Base-by-base conservation (phyloP, 2,888 invertebrate genomes). In the Molanna angustata region DNA sequence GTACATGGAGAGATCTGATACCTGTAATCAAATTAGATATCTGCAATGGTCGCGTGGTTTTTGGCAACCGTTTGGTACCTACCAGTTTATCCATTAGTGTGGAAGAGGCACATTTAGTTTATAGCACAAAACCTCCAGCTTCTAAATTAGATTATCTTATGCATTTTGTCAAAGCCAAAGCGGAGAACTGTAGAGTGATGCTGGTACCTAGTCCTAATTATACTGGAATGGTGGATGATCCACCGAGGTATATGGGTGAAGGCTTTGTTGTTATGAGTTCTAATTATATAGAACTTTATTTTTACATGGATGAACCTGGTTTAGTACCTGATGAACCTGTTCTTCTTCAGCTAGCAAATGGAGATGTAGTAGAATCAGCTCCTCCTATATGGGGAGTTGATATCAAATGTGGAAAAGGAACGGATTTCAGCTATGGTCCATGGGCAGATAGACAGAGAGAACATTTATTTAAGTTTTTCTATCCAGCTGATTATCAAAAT, bases 401-500 rank as follows among this genome's bases (percentile, higher is more conserved):
- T 68, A 89, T 96, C 49, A 95, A 94, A 69, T 93, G 94, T 67
- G 91, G 94, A 1, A 95, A 94, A 72, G 95, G 93, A 59, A 93
- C 92, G 2, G 93, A 95, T 66, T 92, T 99, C 64, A 96, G 95
- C 70, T 99, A 98, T 67, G 98, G 98, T 0, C 98, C 98, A 0
- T 99, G 98, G 98, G 98, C 97, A 2, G 98, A 99, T 68, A 81
- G 96, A 45, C 98, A 99, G 69, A 82, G 98, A 59, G 96, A 96
- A 67, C 87, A 92, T 70, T 76, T 99, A 22, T 97, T 93, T 72
- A 92, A 87, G 72, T 95, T 97, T 71, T 99, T 99, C 74, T 97
- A 91, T 67, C 98, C 95, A 4, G 86, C 89, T 59, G 88, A 91
- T 68, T 92, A 86, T 72, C 84, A 88, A 65, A 84, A 86, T 53